Evolutionary conservation across 2,797 vertebrate genomes (phyloP), one percentile per base, ranked within the genome.

Genomic region (Labeo calbasu): DNA sequence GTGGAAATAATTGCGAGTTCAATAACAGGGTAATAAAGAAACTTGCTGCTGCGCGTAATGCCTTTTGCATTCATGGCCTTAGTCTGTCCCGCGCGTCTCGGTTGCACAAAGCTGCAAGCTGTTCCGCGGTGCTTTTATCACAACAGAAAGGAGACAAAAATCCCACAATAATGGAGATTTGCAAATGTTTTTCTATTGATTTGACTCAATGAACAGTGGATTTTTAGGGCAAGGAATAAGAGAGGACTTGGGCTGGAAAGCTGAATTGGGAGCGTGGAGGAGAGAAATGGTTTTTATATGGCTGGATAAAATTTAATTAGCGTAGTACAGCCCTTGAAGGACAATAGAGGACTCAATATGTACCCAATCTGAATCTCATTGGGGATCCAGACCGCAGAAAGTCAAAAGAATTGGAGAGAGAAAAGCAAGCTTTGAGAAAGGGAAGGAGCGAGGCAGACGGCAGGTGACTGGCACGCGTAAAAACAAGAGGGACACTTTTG

Each of bases 231-330:
- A 65, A 85, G 82, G 86, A 85, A 86, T 87, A 88, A 81, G 61
- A 86, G 86, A 88, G 87, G 91, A 89, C 88, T 89, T 89, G 88
- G 91, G 88, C 91, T 93, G 93, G 69, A 72, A 72, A 93, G 91
- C 94, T 94, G 95, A 92, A 94, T 93, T 77, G 92, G 92, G 76
- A 89, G 86, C 87, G 82, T 90, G 88, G 86, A 89, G 89, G 87
- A 93, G 91, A 93, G 92, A 89, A 90, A 92, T 83, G 91, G 92
- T 91, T 90, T 91, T 92, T 93, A 93, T 95, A 95, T 94, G 94
- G 92, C 91, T 92, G 92, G 94, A 94, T 95, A 93, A 95, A 93
- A 95, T 96, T 95, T 96, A 96, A 96, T 96, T 95, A 95, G 96
- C 96, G 95, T 94, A 94, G 88, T 91, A 91, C 95, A 94, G 94